Conservation (phyloP, 2,888 invertebrate genomes). For the Phortica magna region DNA sequence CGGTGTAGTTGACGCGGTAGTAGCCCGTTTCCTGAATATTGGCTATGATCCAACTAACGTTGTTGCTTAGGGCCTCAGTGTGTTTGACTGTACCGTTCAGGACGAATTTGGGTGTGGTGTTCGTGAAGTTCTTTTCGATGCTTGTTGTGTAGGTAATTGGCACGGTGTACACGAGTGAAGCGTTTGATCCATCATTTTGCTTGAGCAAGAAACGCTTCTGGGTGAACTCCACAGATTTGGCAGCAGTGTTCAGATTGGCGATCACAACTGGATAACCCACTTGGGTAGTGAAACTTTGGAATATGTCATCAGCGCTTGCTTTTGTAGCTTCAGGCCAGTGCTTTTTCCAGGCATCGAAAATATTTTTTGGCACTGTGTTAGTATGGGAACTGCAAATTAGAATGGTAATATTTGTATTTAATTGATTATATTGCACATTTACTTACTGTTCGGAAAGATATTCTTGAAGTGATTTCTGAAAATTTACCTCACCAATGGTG, state of each 20-base stretch:
- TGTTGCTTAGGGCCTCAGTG: neutral
- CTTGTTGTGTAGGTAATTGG: constrained; percentile 74
- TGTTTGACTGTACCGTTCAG: constrained; percentile 32
- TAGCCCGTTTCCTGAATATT: constrained; percentile 76
- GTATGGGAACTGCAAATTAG: neutral
- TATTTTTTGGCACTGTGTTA: constrained; percentile 35
- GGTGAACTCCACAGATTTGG: constrained; percentile 53
- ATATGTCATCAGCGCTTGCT: constrained; percentile 64
- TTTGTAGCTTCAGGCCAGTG: constrained; percentile 63
- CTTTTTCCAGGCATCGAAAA: constrained; percentile 79
- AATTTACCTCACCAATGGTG: constrained; percentile 80
- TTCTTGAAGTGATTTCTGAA: constrained; percentile 79
- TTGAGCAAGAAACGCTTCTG: constrained; percentile 75
- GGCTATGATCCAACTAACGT: constrained; percentile 67
- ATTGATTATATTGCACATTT: constrained; percentile 11
- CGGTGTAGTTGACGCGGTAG: constrained; percentile 86
- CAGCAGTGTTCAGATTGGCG: constrained; percentile 70
- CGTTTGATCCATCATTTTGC: constrained; percentile 54
- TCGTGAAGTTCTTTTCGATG: constrained; percentile 55
- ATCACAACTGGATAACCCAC: constrained; percentile 84
- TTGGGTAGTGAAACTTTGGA: constrained; percentile 82
- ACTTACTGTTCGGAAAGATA: constrained; percentile 79
- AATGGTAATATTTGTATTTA: neutral
- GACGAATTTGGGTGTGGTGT: constrained; percentile 64
- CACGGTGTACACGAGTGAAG: constrained; percentile 62